Evolutionary conservation across 2,113 vertebrate genomes (phyloP).

Genomic region (Seriola aureovittata): DNA sequence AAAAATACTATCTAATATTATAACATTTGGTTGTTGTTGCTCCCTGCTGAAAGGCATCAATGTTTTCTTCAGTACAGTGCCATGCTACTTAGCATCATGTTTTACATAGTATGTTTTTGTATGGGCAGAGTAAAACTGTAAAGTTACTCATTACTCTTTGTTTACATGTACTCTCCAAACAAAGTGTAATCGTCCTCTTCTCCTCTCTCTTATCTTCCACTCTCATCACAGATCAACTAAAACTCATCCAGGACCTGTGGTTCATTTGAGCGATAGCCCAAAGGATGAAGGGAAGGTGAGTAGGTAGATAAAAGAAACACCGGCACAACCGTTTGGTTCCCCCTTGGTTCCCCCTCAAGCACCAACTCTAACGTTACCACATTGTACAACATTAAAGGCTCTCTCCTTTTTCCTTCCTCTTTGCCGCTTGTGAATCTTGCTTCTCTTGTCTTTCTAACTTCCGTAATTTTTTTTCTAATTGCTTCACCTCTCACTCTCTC

Average conservation of each 20-base stretch:
- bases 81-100: background rate
- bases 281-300: constrained; percentile 99
- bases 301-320: constrained; percentile 46
- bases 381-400: background rate
- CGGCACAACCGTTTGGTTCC: constrained; percentile 3
- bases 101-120: background rate
- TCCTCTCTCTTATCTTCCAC: constrained; percentile 9
- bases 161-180: background rate
- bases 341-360: background rate
- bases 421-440: background rate
- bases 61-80: background rate
- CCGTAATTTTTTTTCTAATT: background rate
- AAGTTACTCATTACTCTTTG: background rate
- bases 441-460: background rate
- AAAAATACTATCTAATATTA: too few relatives aligned
- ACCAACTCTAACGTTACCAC: background rate
- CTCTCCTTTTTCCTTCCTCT: background rate
- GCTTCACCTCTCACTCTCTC: background rate
- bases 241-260: constrained; percentile 97
- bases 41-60: background rate
- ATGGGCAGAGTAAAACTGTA: background rate
- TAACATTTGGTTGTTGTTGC: too few relatives aligned
- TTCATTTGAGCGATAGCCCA: constrained; percentile 98
- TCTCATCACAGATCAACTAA: constrained; percentile 91
- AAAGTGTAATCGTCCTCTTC: background rate